Percentiles rank a stretch among this genome's conserved stretches.
Evolutionary conservation across 2,113 vertebrate species (phyloP).

Genomic region (Ceyx margarethae): DNA sequence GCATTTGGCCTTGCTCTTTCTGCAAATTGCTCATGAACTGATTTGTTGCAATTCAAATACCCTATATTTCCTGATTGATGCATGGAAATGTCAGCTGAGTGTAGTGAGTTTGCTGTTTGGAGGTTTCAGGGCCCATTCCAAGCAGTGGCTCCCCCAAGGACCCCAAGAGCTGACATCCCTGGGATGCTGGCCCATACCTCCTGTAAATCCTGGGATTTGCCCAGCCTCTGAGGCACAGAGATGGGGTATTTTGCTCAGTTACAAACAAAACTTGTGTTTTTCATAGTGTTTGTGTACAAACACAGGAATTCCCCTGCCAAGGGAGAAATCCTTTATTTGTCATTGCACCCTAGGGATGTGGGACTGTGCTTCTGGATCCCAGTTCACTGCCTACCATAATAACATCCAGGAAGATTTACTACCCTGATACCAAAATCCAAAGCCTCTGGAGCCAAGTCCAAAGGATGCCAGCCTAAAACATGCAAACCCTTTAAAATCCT

Average conservation of each 20-base stretch:
- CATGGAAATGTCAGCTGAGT: neutral
- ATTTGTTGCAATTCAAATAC: neutral
- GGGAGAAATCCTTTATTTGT: neutral
- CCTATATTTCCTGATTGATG: neutral
- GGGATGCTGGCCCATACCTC: too few species aligned
- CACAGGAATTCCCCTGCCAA: neutral
- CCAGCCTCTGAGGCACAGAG: neutral
- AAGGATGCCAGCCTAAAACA: neutral
- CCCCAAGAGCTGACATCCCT: neutral
- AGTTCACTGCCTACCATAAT: neutral
- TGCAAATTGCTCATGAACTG: neutral
- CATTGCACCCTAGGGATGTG: neutral
- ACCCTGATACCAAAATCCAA: neutral
- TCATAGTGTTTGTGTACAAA: neutral
- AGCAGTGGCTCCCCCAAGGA: neutral
- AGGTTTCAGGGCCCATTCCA: neutral
- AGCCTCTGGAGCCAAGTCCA: neutral
- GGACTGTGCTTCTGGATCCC: neutral
- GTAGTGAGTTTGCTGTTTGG: neutral
- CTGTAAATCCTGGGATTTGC: neutral
- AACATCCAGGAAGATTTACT: neutral
- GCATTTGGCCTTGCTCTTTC: neutral
- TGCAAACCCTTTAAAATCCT: neutral
- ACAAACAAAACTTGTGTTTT: neutral
- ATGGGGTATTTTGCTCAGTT: accelerated